Percentiles rank a stretch among this genome's conserved stretches.
Conservation (phyloP, 2,888 invertebrate genomes). For the Meteorus cinctellus region DNA sequence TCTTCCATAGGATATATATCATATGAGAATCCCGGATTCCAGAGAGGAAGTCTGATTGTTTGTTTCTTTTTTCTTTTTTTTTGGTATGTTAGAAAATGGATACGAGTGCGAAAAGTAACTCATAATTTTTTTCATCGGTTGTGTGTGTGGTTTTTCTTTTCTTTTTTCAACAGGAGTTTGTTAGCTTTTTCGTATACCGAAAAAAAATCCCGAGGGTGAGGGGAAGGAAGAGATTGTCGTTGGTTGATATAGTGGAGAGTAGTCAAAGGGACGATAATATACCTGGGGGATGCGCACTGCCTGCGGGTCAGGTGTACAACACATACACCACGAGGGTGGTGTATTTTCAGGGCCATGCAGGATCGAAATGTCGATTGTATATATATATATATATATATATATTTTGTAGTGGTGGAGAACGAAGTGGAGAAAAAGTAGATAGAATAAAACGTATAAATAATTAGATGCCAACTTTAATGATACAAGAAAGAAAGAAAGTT, state of each 20-base stretch:
- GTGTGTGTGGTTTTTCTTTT: background rate
- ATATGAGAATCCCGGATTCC: too few species aligned
- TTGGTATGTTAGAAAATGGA: too few species aligned
- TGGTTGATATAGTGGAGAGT: background rate
- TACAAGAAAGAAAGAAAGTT: too few species aligned
- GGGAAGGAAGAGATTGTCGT: background rate
- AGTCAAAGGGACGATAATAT: conserved; percentile 21
- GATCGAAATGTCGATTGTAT: conserved; percentile 5
- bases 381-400: background rate
- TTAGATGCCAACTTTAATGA: too few species aligned
- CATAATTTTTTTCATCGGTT: too few species aligned
- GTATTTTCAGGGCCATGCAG: conserved; percentile 14
- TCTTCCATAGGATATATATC: too few species aligned
- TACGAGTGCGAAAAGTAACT: background rate
- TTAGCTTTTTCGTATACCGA: background rate
- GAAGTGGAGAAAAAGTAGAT: too few species aligned
- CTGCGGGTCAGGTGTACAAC: conserved; percentile 17
- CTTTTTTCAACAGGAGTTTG: background rate
- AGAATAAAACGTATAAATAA: too few species aligned
- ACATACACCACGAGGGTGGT: conserved; percentile 27
- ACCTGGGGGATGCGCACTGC: conserved; percentile 18
- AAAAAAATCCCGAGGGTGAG: background rate
- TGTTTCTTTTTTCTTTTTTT: too few species aligned
- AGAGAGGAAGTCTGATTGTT: too few species aligned
- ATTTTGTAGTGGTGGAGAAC: too few species aligned